Evolutionary conservation across 2,113 vertebrate species (phyloP), one percentile per base, ranked within the genome.

Genomic region (Epinephelus moara): DNA sequence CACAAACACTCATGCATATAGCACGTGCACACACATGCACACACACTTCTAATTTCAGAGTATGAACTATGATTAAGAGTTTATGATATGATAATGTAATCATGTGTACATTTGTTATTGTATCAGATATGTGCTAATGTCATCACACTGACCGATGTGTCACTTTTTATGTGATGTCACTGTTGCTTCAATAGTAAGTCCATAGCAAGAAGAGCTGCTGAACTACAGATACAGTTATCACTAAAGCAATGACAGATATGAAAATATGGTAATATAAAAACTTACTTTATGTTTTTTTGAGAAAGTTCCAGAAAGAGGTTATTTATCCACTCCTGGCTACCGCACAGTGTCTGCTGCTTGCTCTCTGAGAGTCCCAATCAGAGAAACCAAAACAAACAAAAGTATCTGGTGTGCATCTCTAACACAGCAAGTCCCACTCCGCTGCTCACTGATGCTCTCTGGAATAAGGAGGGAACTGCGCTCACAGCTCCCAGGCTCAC

Each of bases 401-500:
- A 90, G 88, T 92, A 74, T 89, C 78, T 81, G 83, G 82, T 82
- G 87, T 92, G 85, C 86, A 89, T 94, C 93, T 92, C 90, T 87
- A 85, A 85, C 89, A 82, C 85, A 89, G 71, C 89, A 70, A 91
- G 82, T 84, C 89, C 89, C 87, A 78, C 91, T 89, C 93, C 77
- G 82, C 87, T 77, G 83, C 89, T 90, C 47, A 80, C 87, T 90
- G 89, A 93, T 93, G 86, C 93, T 93, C 82, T 86, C 86, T 92
- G 88, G 87, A 91, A 91, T 85, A 91, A 93, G 90, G 91, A 94
- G 93, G 93, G 90, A 90, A 90, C 89, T 91, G 88, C 79, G 87
- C 76, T 76, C 84, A 42, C 80, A 89, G 92, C 92, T 93, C 89
- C 68, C 85, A 91, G 84, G 85, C 81, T 76, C 80, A 67, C 66